Conservation (phyloP, 1,140 invertebrate genomes). For the Melitaea cinxia region DNA sequence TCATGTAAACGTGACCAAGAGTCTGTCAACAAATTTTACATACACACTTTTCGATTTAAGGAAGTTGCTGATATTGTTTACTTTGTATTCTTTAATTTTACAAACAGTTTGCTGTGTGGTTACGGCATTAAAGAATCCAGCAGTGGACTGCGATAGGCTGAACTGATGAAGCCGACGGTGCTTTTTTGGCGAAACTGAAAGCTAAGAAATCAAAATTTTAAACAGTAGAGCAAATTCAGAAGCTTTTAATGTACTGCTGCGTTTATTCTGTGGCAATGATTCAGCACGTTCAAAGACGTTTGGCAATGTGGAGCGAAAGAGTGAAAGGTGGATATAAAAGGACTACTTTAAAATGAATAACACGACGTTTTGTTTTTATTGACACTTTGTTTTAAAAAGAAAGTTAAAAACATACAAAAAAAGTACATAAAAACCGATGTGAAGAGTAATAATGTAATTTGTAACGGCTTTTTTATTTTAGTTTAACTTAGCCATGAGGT, state of each 20-base stretch:
- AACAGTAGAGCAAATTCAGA: too few species aligned
- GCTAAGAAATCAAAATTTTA: too few species aligned
- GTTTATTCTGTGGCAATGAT: slow-evolving; percentile 26
- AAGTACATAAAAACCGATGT: neutral
- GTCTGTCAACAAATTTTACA: too few species aligned
- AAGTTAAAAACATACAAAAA: slow-evolving; percentile 12
- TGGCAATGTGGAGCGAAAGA: slow-evolving; percentile 21
- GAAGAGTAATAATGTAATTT: neutral
- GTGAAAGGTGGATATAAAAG: slow-evolving; percentile 33
- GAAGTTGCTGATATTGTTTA: neutral
- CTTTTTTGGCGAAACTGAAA: too few species aligned
- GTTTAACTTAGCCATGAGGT: too few species aligned
- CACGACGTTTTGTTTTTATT: slow-evolving; percentile 23
- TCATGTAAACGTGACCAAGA: too few species aligned
- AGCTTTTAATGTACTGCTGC: too few species aligned
- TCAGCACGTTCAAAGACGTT: slow-evolving; percentile 32
- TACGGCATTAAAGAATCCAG: too few species aligned
- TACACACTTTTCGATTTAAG: neutral
- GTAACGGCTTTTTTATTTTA: neutral
- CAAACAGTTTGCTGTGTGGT: too few species aligned
- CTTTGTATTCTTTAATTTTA: neutral
- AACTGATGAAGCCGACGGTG: too few species aligned
- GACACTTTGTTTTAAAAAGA: slow-evolving; percentile 10
- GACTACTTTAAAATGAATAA: slow-evolving; percentile 17
- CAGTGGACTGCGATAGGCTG: too few species aligned